Evolutionary conservation across 2,888 invertebrate species (phyloP).

Genomic region (Orthonychiurus folsomi): DNA sequence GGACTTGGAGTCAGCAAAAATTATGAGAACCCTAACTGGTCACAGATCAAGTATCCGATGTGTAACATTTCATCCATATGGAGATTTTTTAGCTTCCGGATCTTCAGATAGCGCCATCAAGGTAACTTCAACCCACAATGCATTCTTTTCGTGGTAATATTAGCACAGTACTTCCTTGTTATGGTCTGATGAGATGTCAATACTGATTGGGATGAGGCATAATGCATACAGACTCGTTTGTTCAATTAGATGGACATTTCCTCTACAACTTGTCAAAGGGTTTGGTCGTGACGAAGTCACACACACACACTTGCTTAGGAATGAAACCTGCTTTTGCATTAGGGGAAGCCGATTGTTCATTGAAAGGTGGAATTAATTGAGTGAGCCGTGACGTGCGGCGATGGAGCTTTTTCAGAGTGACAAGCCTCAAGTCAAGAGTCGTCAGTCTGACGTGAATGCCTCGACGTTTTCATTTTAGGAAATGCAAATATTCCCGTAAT

Average conservation of each 20-base stretch:
- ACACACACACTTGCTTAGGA: background rate
- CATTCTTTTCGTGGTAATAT: background rate
- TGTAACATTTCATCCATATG: slow-evolving; percentile 93
- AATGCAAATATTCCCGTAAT: background rate
- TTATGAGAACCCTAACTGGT: slow-evolving; percentile 80
- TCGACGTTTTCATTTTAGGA: background rate
- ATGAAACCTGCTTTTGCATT: background rate
- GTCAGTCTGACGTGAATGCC: too few relatives aligned
- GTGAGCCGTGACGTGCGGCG: background rate
- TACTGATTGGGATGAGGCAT: background rate
- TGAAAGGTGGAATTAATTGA: background rate
- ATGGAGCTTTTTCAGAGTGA: too few relatives aligned
- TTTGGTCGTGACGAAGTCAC: background rate
- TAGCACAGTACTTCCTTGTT: background rate
- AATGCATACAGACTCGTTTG: too few relatives aligned
- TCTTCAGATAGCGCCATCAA: slow-evolving; percentile 84
- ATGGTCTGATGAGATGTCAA: background rate
- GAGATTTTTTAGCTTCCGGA: slow-evolving; percentile 86
- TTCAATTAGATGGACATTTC: background rate
- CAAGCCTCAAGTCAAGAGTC: too few relatives aligned
- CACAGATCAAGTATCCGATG: slow-evolving; percentile 76
- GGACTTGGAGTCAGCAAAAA: slow-evolving; percentile 89
- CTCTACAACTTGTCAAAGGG: background rate
- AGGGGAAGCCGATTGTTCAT: background rate
- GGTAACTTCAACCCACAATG: slow-evolving; percentile 42